Evolutionary conservation across 2,888 invertebrate genomes (phyloP).

Genomic region (Aradus depressus): DNA sequence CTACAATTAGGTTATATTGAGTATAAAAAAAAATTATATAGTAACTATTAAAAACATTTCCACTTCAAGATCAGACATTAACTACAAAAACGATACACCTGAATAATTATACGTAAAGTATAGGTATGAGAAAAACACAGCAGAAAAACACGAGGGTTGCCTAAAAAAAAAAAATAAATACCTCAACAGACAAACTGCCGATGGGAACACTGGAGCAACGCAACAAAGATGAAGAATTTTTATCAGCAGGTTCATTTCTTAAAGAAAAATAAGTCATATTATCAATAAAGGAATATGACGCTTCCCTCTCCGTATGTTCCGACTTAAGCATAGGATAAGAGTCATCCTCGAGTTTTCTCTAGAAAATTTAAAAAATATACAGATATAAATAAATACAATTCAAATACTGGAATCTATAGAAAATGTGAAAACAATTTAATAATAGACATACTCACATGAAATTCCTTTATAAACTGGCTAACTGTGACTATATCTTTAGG

Average conservation of each 20-base stretch:
- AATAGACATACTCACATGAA: slow-evolving; percentile 30
- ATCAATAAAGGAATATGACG: neutral
- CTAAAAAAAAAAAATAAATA: neutral
- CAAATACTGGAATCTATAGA: slow-evolving; percentile 1
- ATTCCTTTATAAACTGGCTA: slow-evolving; percentile 32
- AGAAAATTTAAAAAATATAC: neutral
- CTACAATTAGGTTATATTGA: too few relatives aligned
- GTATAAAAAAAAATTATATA: too few relatives aligned
- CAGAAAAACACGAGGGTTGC: too few relatives aligned
- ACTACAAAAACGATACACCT: too few relatives aligned
- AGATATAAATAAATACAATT: neutral
- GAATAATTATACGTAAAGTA: too few relatives aligned
- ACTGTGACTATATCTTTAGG: slow-evolving; percentile 29
- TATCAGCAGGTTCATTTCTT: slow-evolving; percentile 9
- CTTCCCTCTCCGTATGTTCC: slow-evolving; percentile 3
- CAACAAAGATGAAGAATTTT: slow-evolving; percentile 19
- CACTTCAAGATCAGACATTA: too few relatives aligned
- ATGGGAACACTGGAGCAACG: slow-evolving; percentile 4
- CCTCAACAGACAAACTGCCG: slow-evolving; percentile 22
- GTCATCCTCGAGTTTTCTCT: slow-evolving; percentile 23
- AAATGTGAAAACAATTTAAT: too few relatives aligned
- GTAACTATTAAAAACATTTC: too few relatives aligned
- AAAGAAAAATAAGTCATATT: slow-evolving; percentile 6
- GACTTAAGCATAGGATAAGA: slow-evolving; percentile 9
- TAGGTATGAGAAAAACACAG: too few relatives aligned